A percentile compares a stretch with the other conserved stretches of the same genome.
These are phyloP conservation scores for Terrapene triunguis DNA, from an alignment of 2,113 vertebrate genomes.

Conservation along the genomic window DNA sequence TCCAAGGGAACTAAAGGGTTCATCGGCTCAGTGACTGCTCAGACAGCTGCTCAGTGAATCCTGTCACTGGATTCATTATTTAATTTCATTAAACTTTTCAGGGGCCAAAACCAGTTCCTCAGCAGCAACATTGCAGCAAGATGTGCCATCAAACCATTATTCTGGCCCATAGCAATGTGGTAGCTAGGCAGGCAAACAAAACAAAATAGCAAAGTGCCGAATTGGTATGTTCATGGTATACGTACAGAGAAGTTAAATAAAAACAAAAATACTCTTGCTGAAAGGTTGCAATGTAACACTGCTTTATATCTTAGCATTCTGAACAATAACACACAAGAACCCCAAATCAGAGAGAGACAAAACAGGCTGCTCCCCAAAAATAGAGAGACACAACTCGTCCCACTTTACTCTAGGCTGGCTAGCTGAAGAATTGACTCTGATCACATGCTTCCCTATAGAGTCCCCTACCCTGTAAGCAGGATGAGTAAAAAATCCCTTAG, in stretches of 20 bases:
- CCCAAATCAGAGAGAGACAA: neutral
- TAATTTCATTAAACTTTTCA: slow-evolving; percentile 81
- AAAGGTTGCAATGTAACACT: neutral
- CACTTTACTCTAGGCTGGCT: neutral
- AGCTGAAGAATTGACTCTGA: neutral
- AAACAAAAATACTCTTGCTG: neutral
- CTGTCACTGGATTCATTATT: slow-evolving; percentile 86
- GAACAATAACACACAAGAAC: neutral
- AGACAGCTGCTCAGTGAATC: slow-evolving; percentile 90
- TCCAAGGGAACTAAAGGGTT: slow-evolving; percentile 92
- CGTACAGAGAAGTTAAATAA: neutral
- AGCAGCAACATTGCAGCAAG: neutral
- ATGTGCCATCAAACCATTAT: neutral
- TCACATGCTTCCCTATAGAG: neutral
- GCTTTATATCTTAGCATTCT: neutral
- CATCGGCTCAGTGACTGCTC: slow-evolving; percentile 86
- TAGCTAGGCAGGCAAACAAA: neutral
- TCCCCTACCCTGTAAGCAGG: neutral
- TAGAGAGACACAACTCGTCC: neutral
- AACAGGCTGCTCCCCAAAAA: neutral
- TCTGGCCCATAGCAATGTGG: neutral
- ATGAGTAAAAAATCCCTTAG: neutral
- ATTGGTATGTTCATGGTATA: too few relatives aligned
- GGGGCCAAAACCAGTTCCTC: slow-evolving; percentile 80
- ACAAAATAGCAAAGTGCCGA: neutral